A percentile compares a stretch with the other conserved stretches of the same genome.
Conservation (phyloP, 2,113 vertebrate genomes). For the Spizaetus ornatus region DNA sequence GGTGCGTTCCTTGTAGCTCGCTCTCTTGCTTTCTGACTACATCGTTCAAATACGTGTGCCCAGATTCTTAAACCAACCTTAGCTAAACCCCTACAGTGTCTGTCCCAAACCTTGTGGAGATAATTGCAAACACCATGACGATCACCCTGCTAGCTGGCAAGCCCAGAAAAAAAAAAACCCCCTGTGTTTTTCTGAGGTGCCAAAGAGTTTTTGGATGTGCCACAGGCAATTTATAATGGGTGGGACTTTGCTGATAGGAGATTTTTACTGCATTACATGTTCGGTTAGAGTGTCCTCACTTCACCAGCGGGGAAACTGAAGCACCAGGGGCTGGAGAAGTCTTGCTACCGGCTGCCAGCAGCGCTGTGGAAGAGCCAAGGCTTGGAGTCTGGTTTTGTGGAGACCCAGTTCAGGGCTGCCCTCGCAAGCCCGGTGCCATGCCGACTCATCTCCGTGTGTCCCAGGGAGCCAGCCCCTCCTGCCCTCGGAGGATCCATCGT, state of each 20-base stretch:
- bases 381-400: not conserved
- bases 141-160: not conserved
- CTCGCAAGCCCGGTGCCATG: fast-evolving
- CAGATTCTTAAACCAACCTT: not conserved
- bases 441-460: fast-evolving
- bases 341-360: not conserved
- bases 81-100: not conserved
- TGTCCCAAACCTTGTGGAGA: not conserved
- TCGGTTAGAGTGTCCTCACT: not conserved
- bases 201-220: not conserved
- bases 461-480: not conserved
- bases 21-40: not conserved
- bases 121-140: not conserved
- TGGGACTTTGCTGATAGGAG: not conserved
- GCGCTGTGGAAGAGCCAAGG: not conserved
- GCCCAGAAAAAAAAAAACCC: not conserved
- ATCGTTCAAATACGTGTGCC: fast-evolving
- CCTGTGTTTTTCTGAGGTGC: not conserved
- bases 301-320: not conserved
- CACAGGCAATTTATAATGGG: not conserved
- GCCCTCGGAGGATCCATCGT: fast-evolving
- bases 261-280: not conserved
- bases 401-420: no score
- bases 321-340: not conserved
- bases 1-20: fast-evolving